A percentile compares a stretch with the other conserved stretches of the same genome.
Conservation (phyloP, 2,797 vertebrate species). For the Melopsittacus undulatus region DNA sequence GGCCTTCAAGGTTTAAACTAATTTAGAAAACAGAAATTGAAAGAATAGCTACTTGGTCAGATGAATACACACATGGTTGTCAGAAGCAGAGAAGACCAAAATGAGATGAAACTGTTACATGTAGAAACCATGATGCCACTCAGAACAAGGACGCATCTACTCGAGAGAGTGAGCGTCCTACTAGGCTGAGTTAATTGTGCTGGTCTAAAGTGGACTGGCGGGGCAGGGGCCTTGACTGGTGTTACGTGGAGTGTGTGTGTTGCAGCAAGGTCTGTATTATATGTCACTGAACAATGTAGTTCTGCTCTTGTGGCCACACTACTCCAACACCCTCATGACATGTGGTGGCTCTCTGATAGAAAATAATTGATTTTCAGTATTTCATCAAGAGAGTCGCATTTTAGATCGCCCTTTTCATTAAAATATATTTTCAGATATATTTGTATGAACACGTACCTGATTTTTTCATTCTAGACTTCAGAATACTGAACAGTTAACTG, state of each 20-base stretch:
- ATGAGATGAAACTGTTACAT: background rate
- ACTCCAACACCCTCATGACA: background rate
- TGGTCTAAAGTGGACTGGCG: background rate
- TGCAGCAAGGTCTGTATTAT: background rate
- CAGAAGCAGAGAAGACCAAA: background rate
- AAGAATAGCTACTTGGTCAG: background rate
- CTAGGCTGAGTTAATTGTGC: background rate
- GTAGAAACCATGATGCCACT: background rate
- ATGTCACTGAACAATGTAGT: background rate
- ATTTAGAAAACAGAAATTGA: background rate
- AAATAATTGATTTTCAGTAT: background rate
- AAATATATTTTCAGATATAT: background rate
- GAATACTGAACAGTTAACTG: background rate
- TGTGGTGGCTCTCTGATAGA: background rate
- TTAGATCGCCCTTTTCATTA: background rate
- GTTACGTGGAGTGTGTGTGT: background rate
- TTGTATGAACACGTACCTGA: background rate
- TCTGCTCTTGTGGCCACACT: background rate
- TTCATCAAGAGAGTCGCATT: background rate
- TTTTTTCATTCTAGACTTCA: background rate
- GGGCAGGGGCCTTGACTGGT: rapidly evolving
- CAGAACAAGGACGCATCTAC: background rate
- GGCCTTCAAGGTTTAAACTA: background rate
- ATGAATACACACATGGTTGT: background rate
- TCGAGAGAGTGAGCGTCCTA: rapidly evolving